Evolutionary conservation across 2,113 vertebrate genomes (phyloP), one percentile per base, ranked within the genome.

Genomic region (Pandion haliaetus): DNA sequence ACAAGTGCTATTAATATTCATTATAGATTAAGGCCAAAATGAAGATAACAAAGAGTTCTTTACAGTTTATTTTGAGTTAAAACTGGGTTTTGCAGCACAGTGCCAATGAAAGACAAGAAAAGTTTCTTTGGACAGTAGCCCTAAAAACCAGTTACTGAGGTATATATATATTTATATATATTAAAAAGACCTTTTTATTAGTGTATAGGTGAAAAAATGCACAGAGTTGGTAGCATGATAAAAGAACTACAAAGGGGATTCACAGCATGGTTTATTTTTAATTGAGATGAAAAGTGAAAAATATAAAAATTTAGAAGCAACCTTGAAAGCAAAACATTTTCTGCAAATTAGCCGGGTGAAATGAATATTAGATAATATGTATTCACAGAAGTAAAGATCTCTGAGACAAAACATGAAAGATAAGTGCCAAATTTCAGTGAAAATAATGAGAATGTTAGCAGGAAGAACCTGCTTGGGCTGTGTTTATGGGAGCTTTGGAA

Each of bases 211-310:
- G 85, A 94, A 95, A 96, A 94, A 90, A 95, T 72, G 31, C 50
- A 55, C 16, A 44, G 94, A 90, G 36, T 95, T 95, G 86, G 91
- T 92, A 91, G 61, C 79, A 94, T 93, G 96, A 98, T 97, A 84
- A 95, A 98, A 88, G 83, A 96, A 94, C 76, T 47, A 82, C 69
- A 74, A 88, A 95, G 80, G 15, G 58, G 71, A 93, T 90, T 98
- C 98, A 94, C 96, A 96, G 96, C 90, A 92, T 98, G 96, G 78
- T 96, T 98, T 98, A 95, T 97, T 98, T 98, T 98, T 98, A 98
- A 98, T 97, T 98, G 97, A 97, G 95, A 89, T 97, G 97, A 98
- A 97, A 98, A 97, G 96, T 94, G 90, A 87, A 96, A 98, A 95
- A 82, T 59, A 82, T 2, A 85, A 96, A 91, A 54, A 81, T 79